phyloP scores from a whole-genome alignment of 1,140 invertebrate genomes.

The Hyposmocoma kahamanoa region DNA sequence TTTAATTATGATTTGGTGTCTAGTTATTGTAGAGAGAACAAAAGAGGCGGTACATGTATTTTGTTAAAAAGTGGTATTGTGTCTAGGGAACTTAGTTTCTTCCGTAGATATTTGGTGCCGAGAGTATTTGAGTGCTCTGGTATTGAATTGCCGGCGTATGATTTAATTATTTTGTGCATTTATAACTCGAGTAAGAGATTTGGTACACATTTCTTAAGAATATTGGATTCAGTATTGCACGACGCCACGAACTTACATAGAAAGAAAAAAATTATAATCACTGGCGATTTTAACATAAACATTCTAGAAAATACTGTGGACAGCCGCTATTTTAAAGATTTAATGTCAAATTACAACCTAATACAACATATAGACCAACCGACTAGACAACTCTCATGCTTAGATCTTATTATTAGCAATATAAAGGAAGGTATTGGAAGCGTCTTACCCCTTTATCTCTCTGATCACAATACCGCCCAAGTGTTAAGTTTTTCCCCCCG shows the following conservation, averaged over 20 bases:
- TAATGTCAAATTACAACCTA: too few relatives aligned
- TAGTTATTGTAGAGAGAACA: neutral
- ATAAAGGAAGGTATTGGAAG: too few relatives aligned
- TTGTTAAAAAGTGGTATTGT: neutral
- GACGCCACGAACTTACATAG: neutral
- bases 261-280: neutral
- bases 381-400: too few relatives aligned
- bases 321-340: neutral
- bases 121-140: constrained; percentile 5
- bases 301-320: neutral
- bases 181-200: neutral
- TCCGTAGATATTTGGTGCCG: neutral
- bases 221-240: neutral
- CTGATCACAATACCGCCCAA: too few relatives aligned
- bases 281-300: neutral
- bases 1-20: neutral
- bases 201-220: neutral
- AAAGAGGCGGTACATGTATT: constrained; percentile 4
- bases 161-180: neutral
- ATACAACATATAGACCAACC: too few relatives aligned
- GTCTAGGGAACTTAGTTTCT: neutral
- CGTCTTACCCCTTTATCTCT: too few relatives aligned
- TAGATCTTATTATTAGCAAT: too few relatives aligned
- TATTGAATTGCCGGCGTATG: neutral
- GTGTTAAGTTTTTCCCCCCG: too few relatives aligned